Base-by-base conservation (phyloP, 1,140 invertebrate genomes). In the Drosophila rufa region DNA sequence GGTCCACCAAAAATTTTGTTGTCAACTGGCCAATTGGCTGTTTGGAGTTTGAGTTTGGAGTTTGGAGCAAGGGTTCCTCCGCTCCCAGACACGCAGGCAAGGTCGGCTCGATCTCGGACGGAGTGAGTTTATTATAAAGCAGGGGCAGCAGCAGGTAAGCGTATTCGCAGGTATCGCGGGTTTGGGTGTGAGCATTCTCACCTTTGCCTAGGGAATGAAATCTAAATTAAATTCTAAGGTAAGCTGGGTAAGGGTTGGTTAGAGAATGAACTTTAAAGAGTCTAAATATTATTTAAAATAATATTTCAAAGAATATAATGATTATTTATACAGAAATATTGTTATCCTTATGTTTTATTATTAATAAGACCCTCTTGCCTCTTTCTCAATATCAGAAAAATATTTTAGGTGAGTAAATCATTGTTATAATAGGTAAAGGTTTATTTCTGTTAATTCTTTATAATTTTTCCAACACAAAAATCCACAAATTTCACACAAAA, bases 1-100 rank as follows among this genome's bases (percentile, higher is more conserved):
- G 85, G 75, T 80, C 79, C 85, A 85, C 85, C 85, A 79, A 90
- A 90, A 90, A 90, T 90, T 90, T 90, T 90, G 85, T 90, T 90
- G 85, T 90, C 85, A 90, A 90, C 85, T 85, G 40, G 85, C 77
- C 84, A 87, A 89, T 87, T 87, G 84, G 84, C 36, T 22, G 33
- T 3, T 55, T 55, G 33, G 51, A 55, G 51, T 55, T 55, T 38
- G 53, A 55, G 36, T 22, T 55, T 27, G 50, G 50, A 61, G 15
- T 33, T 33, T 12, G 19, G 40, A n/a, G 65, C 11, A 38, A 45
- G 45, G 53, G 47, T 36, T 36, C 14, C 25, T 48, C 46, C 19
- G 48, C 45, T 51, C 40, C 67, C 66, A 67, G 65, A 71, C 57
- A 69, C 42, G 42, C 56, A 45, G 65, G 59, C 83, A 87, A 89